Conservation (phyloP, 2,113 vertebrate species). For the Hypomesus transpacificus region DNA sequence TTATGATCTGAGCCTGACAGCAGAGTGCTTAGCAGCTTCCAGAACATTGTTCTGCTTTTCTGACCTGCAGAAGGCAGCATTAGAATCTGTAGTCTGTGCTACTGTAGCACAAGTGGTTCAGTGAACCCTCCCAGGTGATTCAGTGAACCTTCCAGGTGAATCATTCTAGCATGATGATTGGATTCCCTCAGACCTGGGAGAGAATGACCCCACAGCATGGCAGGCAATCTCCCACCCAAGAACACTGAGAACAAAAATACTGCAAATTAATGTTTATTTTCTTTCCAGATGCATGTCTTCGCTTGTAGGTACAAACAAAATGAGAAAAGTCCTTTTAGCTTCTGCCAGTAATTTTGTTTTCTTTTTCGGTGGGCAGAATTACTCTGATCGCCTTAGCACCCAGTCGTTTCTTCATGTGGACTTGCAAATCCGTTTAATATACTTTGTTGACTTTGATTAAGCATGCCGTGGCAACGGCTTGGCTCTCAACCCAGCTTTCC, state of each 20-base stretch:
- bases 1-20: neutral
- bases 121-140: too few relatives aligned
- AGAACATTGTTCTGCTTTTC: neutral
- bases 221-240: too few relatives aligned
- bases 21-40: neutral
- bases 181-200: too few relatives aligned
- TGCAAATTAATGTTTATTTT: too few relatives aligned
- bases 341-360: constrained; percentile 19
- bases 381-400: constrained; percentile 27
- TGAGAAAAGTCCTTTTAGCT: constrained; percentile 16
- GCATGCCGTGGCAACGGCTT: constrained; percentile 31
- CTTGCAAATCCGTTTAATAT: constrained; percentile 40
- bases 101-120: too few relatives aligned
- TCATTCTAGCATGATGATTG: too few relatives aligned
- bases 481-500: constrained; percentile 29
- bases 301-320: neutral
- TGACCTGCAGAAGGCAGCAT: too few relatives aligned
- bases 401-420: constrained; percentile 29
- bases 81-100: too few relatives aligned
- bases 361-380: constrained; percentile 15
- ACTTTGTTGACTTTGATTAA: constrained; percentile 55
- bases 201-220: too few relatives aligned
- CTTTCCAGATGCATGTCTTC: too few relatives aligned
- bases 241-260: too few relatives aligned
- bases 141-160: too few relatives aligned